A percentile compares a stretch with the other conserved stretches of the same genome.
phyloP scores from a whole-genome alignment of 2,797 vertebrate species.

The Mycteria americana region DNA sequence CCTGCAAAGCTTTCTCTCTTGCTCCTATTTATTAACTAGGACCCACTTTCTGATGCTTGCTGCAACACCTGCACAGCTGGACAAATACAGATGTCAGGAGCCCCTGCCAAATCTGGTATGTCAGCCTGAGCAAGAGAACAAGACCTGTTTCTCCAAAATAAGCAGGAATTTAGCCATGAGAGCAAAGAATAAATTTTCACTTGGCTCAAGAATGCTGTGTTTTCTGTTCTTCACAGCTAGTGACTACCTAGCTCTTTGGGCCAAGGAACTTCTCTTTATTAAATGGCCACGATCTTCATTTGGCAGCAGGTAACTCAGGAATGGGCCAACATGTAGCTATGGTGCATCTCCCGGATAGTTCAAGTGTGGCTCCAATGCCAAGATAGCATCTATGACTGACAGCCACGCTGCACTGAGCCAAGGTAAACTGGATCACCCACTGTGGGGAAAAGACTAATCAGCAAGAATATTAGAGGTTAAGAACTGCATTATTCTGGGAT shows the following conservation, averaged over 20 bases:
- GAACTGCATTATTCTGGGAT: not conserved
- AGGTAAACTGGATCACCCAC: not conserved
- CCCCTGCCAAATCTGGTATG: not conserved
- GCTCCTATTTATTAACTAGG: not conserved
- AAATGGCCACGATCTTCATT: not conserved
- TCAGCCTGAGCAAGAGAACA: not conserved
- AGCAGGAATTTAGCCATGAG: not conserved
- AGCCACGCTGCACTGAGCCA: not conserved
- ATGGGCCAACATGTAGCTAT: not conserved
- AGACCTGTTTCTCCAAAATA: not conserved
- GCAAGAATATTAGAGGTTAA: not conserved
- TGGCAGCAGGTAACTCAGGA: not conserved
- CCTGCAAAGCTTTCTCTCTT: not conserved
- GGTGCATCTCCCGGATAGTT: not conserved
- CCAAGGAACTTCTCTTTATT: not conserved
- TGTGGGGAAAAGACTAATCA: not conserved
- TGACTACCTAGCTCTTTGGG: not conserved
- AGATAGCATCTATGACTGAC: not conserved
- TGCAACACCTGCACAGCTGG: not conserved
- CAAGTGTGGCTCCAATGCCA: not conserved
- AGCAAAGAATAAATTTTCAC: not conserved
- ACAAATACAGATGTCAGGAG: not conserved
- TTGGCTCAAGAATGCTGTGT: not conserved
- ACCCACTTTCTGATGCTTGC: not conserved
- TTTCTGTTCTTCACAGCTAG: not conserved